A percentile compares a stretch with the other conserved stretches of the same genome.
Conservation (phyloP, 2,888 invertebrate genomes). For the Alloplasta piceator region DNA sequence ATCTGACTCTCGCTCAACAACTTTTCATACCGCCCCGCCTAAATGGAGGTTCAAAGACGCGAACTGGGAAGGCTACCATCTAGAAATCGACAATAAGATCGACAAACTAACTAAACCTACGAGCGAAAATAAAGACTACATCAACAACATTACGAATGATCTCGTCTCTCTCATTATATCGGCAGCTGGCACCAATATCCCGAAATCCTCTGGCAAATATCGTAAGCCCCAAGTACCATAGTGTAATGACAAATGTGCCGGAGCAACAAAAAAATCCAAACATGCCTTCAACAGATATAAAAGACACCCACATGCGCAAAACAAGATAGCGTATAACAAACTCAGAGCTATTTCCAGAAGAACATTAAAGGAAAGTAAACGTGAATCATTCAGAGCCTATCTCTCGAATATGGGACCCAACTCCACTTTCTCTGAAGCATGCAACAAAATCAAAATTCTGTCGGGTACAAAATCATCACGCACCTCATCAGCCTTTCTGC, state of each 20-base stretch:
- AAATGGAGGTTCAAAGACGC: slow-evolving; percentile 65
- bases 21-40: neutral
- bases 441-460: slow-evolving; percentile 57
- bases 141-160: slow-evolving; percentile 48
- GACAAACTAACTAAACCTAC: slow-evolving; percentile 14
- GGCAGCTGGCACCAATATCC: slow-evolving; percentile 53
- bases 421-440: slow-evolving; percentile 12
- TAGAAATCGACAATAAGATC: slow-evolving; percentile 20
- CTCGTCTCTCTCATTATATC: slow-evolving; percentile 44
- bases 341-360: slow-evolving; percentile 48
- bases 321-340: slow-evolving; percentile 59
- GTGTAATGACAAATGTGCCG: slow-evolving; percentile 63
- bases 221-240: slow-evolving; percentile 61
- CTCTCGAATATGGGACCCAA: slow-evolving; percentile 35
- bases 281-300: slow-evolving; percentile 59
- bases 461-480: slow-evolving; percentile 3
- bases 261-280: slow-evolving; percentile 43
- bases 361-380: slow-evolving; percentile 55
- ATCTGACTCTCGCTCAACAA: neutral
- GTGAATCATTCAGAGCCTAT: slow-evolving; percentile 51
- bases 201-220: slow-evolving; percentile 32
- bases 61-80: slow-evolving; percentile 54
- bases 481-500: neutral
- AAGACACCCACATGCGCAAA: slow-evolving; percentile 47
- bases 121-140: neutral